Percentiles rank a stretch among this genome's conserved stretches.
Conservation (phyloP, 2,888 invertebrate species). For the Eumerus sabulonum region DNA sequence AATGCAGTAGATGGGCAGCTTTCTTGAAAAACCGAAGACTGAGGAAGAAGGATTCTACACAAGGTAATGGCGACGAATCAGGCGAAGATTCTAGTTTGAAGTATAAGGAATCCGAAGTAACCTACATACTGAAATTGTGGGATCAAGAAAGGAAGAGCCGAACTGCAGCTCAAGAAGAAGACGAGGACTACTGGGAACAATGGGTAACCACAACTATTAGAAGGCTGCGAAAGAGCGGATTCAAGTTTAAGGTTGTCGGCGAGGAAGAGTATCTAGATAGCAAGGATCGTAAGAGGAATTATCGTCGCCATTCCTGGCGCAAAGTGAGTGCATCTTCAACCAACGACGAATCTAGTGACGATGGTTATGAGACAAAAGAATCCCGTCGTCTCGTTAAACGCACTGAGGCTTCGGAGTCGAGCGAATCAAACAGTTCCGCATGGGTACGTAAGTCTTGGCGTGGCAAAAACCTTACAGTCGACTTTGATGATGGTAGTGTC, state of each 20-base stretch:
- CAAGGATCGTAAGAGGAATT: neutral
- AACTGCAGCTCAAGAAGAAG: no score
- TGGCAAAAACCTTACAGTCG: neutral
- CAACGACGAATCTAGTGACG: neutral
- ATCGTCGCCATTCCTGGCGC: no score
- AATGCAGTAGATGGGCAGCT: neutral
- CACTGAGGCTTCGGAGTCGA: neutral
- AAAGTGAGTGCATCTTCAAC: no score
- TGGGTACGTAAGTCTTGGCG: neutral
- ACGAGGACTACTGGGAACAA: constrained; percentile 5
- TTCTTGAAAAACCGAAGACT: no score
- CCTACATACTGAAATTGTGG: no score
- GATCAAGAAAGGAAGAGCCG: no score
- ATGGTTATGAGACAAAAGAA: neutral
- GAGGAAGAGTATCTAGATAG: no score
- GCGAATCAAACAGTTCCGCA: neutral
- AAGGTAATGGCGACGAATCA: neutral
- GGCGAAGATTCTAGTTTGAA: no score
- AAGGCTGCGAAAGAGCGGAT: neutral
- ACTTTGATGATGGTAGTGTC: neutral
- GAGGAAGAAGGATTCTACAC: constrained; percentile 3
- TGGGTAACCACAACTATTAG: neutral
- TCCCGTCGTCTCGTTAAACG: neutral
- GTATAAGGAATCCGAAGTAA: no score
- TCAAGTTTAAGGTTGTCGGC: no score